Percentiles rank a stretch among this genome's conserved stretches.
Conservation (phyloP, 2,888 invertebrate genomes). For the Ganaspis brasiliensis region DNA sequence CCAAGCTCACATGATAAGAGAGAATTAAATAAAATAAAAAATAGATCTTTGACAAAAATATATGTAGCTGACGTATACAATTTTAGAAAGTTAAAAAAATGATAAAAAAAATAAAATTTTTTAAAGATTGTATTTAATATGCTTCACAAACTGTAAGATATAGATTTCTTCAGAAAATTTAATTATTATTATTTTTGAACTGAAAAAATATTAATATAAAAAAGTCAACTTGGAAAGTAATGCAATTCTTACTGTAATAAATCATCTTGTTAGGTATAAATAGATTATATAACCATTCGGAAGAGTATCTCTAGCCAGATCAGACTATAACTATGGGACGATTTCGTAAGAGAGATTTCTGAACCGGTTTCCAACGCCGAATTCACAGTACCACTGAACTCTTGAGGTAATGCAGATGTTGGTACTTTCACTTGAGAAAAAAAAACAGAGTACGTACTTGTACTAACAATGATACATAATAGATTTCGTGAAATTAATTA, state of each 20-base stretch:
- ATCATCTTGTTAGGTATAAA: conserved; percentile 4
- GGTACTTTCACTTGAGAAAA: conserved; percentile 65
- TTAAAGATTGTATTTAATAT: no score
- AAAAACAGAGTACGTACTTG: conserved; percentile 46
- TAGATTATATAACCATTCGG: conserved; percentile 22
- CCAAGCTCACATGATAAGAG: no score
- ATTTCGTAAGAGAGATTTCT: conserved; percentile 64
- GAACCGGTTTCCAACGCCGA: conserved; percentile 68
- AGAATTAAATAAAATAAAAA: no score
- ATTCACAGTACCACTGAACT: conserved; percentile 67
- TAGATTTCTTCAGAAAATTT: no score
- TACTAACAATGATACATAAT: conserved; percentile 11
- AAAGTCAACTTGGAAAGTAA: neutral
- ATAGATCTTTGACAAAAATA: no score
- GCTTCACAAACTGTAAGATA: no score
- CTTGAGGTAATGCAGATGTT: conserved; percentile 55
- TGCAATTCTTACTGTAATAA: neutral
- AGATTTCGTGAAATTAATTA: neutral
- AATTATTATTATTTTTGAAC: no score
- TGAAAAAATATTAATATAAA: no score
- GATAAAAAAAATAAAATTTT: no score
- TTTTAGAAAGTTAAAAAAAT: no score
- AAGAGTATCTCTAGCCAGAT: conserved; percentile 50
- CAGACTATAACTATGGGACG: conserved; percentile 55
- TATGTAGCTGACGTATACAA: no score